Percentiles rank a stretch among this genome's conserved stretches.
Conservation (phyloP, 2,888 invertebrate species). For the Napeogenes inachia region DNA sequence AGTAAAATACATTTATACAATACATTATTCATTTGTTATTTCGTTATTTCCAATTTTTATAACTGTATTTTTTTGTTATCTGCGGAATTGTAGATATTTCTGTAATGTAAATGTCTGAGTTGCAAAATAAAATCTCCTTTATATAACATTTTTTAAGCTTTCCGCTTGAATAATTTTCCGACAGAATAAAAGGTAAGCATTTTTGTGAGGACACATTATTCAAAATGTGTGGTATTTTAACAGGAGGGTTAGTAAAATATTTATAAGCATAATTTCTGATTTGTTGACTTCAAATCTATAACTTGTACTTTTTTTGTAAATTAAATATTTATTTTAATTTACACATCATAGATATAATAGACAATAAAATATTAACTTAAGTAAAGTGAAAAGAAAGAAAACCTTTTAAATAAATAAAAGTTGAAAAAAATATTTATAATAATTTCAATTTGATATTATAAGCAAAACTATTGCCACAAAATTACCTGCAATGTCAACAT, state of each 20-base stretch:
- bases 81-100: too few species aligned
- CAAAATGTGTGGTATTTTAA: not conserved
- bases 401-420: not conserved
- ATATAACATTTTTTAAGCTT: too few species aligned
- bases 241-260: not conserved
- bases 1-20: too few species aligned
- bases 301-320: not conserved
- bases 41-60: too few species aligned
- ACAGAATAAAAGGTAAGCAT: constrained; percentile 3
- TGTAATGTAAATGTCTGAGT: too few species aligned
- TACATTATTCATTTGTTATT: too few species aligned
- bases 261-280: constrained; percentile 2
- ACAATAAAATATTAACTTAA: too few species aligned
- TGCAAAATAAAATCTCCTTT: too few species aligned
- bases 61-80: too few species aligned
- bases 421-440: not conserved
- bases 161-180: not conserved
- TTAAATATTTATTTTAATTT: not conserved
- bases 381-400: too few species aligned
- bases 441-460: not conserved
- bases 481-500: constrained; percentile 86
- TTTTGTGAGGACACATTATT: constrained; percentile 5
- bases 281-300: not conserved
- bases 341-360: too few species aligned
- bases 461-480: not conserved